Percentiles rank a stretch among this genome's conserved stretches.
phyloP scores from a whole-genome alignment of 2,888 invertebrate species.

The Masnerella sp. region DNA sequence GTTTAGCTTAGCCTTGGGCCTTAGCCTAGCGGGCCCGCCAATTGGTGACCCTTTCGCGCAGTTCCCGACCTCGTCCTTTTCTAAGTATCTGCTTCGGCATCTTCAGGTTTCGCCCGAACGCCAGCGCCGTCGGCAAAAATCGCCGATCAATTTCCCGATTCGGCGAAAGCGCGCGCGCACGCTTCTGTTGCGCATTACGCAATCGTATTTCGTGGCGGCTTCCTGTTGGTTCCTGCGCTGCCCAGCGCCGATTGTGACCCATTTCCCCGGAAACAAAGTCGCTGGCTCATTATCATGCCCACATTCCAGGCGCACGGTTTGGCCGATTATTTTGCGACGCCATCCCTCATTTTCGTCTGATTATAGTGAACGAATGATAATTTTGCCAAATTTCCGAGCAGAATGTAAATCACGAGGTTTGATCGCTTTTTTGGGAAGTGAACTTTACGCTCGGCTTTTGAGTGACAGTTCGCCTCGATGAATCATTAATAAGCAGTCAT shows the following conservation, averaged over 20 bases:
- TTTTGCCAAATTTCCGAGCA: constrained; percentile 21
- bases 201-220: constrained; percentile 38
- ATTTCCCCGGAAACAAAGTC: constrained; percentile 54
- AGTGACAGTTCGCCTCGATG: constrained; percentile 39
- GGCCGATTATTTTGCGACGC: constrained; percentile 31
- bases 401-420: constrained; percentile 42
- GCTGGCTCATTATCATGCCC: constrained; percentile 47
- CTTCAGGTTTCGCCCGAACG: constrained; percentile 29
- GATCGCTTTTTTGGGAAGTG: constrained; percentile 29
- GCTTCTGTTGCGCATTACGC: constrained; percentile 51
- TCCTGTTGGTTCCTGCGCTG: constrained; percentile 37
- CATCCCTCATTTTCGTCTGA: constrained; percentile 29
- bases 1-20: constrained; percentile 43
- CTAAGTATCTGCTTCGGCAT: constrained; percentile 31
- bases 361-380: constrained; percentile 43
- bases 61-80: constrained; percentile 44
- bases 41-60: constrained; percentile 46
- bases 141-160: constrained; percentile 60
- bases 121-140: constrained; percentile 33
- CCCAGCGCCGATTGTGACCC: constrained; percentile 35
- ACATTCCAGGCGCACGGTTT: no score
- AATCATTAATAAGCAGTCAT: constrained; percentile 27
- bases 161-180: constrained; percentile 59
- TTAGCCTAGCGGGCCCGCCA: constrained; percentile 25
- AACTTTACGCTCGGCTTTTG: constrained; percentile 33